Base-by-base conservation (phyloP, 2,113 vertebrate genomes). In the Calyptomena viridis region DNA sequence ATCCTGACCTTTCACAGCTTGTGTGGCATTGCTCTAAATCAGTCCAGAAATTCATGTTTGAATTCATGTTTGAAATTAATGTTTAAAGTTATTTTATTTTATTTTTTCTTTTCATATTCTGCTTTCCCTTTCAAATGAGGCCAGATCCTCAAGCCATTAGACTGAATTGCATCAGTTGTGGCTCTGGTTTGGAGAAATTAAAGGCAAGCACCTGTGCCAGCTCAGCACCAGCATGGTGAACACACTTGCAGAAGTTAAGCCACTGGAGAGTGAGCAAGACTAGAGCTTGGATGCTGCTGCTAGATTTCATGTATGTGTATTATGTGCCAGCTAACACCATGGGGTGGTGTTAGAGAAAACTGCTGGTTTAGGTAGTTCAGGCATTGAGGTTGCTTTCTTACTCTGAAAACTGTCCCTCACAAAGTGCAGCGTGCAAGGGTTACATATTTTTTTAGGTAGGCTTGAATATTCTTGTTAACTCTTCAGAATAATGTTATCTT, bases 141-240 rank as follows among this genome's bases (percentile, higher is more conserved):
- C 89, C 89, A 95, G 87, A 63, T 95, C 84, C 91, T 86, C 72
- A 55, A 94, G 92, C 74, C 87, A 92, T 87, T 94, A 84, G 52
- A 79, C 33, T 82, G 82, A 91, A 81, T 95, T 96, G 84, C 89
- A 87, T 93, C 92, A 93, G 87, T 33, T 90, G 78, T 96, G 87
- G 67, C 89, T 87, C 89, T 81, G 82, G 31, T 37, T 78, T 62
- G 75, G 52, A 33, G 74, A 94, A 92, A 96, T 94, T 88, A 95
- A 90, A 96, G 73, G 35, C 0, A 3, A 91, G 78, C 58, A 71
- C 44, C 46, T 86, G 60, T 72, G 90, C 64, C 53, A 95, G 73
- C 91, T 90, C 95, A 95, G 66, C 87, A 82, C 30, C 83, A 79
- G 47, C 13, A 58, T 4, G 9, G 28, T 75, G 46, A 53, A 49